phyloP scores from a whole-genome alignment of 1,140 invertebrate genomes.

The Epicauta chinensis region DNA sequence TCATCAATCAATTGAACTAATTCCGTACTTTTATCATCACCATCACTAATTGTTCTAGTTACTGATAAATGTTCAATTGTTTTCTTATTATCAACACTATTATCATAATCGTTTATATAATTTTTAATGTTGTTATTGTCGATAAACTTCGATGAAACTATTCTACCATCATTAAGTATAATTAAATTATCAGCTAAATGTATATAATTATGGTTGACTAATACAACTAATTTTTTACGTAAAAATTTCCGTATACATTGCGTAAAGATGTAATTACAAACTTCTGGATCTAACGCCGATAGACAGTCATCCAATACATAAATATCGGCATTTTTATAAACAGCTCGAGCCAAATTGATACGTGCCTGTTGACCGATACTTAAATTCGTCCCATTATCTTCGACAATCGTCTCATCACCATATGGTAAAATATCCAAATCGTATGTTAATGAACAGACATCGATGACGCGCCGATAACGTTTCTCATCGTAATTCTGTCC shows the following conservation, averaged over 20 bases:
- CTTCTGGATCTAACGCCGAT: slow-evolving; percentile 69
- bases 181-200: neutral
- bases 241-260: slow-evolving; percentile 61
- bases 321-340: slow-evolving; percentile 73
- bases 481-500: slow-evolving; percentile 63
- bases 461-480: slow-evolving; percentile 65
- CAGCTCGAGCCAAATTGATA: slow-evolving; percentile 75
- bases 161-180: no score
- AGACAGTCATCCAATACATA: slow-evolving; percentile 79
- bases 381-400: slow-evolving; percentile 70
- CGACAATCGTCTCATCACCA: slow-evolving; percentile 79
- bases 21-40: no score
- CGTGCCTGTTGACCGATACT: slow-evolving; percentile 88
- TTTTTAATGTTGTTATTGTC: neutral
- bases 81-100: neutral
- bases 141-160: no score
- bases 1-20: no score
- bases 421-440: slow-evolving; percentile 68
- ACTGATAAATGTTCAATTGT: neutral
- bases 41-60: no score
- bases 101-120: neutral
- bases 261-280: slow-evolving; percentile 60
- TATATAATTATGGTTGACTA: slow-evolving; percentile 64
- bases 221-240: slow-evolving; percentile 62
- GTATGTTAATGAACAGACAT: slow-evolving; percentile 62